phyloP scores from a whole-genome alignment of 2,888 invertebrate species.

The Cephus pygmeus region DNA sequence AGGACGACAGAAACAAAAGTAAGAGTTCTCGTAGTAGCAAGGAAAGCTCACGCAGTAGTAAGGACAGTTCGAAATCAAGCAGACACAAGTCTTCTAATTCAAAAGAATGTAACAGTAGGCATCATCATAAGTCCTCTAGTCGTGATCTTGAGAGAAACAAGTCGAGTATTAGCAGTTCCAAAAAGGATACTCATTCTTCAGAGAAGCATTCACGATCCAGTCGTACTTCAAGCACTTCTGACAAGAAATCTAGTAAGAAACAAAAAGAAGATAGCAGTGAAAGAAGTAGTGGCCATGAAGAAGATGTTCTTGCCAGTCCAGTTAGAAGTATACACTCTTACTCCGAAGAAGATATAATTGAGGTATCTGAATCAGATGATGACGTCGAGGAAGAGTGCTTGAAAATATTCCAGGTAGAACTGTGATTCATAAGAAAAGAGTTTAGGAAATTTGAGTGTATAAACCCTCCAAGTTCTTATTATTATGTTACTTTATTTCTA shows the following conservation, averaged over 20 bases:
- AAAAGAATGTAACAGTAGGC: conserved; percentile 35
- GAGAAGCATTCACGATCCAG: conserved; percentile 51
- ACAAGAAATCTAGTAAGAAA: conserved; percentile 35
- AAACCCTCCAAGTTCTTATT: background rate
- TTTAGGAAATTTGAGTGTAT: background rate
- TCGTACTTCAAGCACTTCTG: conserved; percentile 39
- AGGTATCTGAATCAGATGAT: conserved; percentile 72
- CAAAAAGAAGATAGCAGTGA: conserved; percentile 42
- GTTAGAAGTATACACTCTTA: conserved; percentile 32
- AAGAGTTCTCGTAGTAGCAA: conserved; percentile 33
- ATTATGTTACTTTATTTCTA: conserved; percentile 9
- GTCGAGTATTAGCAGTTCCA: conserved; percentile 23
- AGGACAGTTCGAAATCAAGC: conserved; percentile 30
- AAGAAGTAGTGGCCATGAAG: conserved; percentile 38
- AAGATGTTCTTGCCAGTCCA: conserved; percentile 42
- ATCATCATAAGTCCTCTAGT: conserved; percentile 35
- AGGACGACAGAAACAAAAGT: conserved; percentile 39
- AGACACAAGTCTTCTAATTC: conserved; percentile 38
- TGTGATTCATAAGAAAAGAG: background rate
- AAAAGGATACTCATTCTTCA: conserved; percentile 41
- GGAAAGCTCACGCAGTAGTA: conserved; percentile 22
- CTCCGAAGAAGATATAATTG: conserved; percentile 59
- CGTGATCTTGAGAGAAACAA: conserved; percentile 21
- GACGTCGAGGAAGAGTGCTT: conserved; percentile 86
- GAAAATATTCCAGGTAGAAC: conserved; percentile 82